A percentile compares a stretch with the other conserved stretches of the same genome.
Evolutionary conservation across 1,140 invertebrate genomes (phyloP).

Genomic region (Tetramorium alpestre): DNA sequence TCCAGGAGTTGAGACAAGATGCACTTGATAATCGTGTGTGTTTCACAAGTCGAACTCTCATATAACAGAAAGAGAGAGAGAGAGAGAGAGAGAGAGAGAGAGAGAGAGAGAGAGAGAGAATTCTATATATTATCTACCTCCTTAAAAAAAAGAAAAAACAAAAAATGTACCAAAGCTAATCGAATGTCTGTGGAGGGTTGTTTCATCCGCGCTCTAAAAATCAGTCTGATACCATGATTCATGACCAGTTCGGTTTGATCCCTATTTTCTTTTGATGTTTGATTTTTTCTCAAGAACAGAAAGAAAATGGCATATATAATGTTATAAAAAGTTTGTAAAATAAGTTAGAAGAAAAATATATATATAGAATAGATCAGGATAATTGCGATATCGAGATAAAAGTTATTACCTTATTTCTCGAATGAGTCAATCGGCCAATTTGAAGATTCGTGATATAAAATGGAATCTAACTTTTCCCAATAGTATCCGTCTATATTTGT

Average conservation of each 20-base stretch:
- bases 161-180: conserved; percentile 49
- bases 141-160: background rate
- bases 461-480: background rate
- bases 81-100: conserved; percentile 20
- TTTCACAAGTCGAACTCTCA: background rate
- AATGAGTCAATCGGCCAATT: background rate
- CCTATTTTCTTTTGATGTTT: background rate
- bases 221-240: background rate
- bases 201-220: background rate
- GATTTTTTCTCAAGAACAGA: background rate
- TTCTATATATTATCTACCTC: conserved; percentile 66
- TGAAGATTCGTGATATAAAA: background rate
- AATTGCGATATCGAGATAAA: conserved; percentile 2
- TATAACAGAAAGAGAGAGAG: background rate
- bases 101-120: conserved; percentile 17
- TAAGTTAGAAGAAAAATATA: background rate
- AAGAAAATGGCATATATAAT: background rate
- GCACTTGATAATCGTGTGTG: background rate
- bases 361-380: background rate
- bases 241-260: background rate
- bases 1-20: conserved; percentile 21
- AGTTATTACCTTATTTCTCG: background rate
- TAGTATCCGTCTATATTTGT: background rate
- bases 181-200: conserved; percentile 16
- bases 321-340: background rate